Conservation (phyloP, 2,113 vertebrate genomes). For the Talpa occidentalis region DNA sequence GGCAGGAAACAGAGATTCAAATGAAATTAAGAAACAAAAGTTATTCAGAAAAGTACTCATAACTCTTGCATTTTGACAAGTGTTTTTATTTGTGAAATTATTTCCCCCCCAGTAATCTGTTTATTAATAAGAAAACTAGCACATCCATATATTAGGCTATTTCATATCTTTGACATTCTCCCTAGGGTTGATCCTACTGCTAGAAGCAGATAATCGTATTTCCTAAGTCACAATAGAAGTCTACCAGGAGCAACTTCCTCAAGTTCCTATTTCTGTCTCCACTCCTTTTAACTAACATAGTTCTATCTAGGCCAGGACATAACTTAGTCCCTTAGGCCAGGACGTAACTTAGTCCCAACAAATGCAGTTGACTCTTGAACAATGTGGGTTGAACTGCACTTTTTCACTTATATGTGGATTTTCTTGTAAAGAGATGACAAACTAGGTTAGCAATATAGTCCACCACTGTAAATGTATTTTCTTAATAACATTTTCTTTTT, state of each 20-base stretch:
- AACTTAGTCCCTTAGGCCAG: not conserved
- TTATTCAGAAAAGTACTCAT: not conserved
- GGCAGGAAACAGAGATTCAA: not conserved
- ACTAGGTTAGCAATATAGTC: not conserved
- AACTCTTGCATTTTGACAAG: conserved; percentile 40
- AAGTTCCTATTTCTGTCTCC: not conserved
- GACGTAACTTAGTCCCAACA: not conserved
- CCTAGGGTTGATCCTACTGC: not conserved
- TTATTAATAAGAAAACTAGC: not conserved
- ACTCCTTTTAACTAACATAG: not conserved
- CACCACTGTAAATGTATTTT: not conserved
- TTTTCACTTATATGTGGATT: not conserved
- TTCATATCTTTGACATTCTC: not conserved
- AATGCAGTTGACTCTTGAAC: not conserved
- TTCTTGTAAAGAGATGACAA: not conserved
- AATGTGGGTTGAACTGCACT: not conserved
- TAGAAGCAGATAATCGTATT: not conserved
- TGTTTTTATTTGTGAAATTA: conserved; percentile 40
- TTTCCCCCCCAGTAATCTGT: not conserved
- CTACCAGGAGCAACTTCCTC: not conserved
- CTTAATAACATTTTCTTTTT: not conserved
- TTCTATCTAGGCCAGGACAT: not conserved
- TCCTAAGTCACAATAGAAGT: not conserved
- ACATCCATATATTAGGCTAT: not conserved
- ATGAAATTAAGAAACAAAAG: not conserved